phyloP scores from a whole-genome alignment of 2,888 invertebrate genomes.

The Keiferia lycopersicella region DNA sequence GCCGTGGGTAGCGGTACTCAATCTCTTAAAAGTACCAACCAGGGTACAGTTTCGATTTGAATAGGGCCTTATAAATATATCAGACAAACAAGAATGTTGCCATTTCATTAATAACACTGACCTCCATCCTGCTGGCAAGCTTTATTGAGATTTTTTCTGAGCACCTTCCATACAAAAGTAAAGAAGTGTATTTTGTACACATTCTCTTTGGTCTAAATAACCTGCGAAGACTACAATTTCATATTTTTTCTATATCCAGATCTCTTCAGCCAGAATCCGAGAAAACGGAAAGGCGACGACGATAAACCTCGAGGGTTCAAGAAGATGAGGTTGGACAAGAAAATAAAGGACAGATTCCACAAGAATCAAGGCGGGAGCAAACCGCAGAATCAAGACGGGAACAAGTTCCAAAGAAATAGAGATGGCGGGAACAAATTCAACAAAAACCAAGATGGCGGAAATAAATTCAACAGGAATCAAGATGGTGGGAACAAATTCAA shows the following conservation, averaged over 20 bases:
- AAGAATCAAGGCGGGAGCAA: constrained; percentile 42
- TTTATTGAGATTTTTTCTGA: no score
- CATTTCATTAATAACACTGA: no score
- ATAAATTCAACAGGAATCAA: constrained; percentile 39
- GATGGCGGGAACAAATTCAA: constrained; percentile 44
- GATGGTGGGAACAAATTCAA: constrained; percentile 41
- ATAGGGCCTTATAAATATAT: no score
- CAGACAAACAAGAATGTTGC: no score
- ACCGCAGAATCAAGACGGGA: constrained; percentile 42
- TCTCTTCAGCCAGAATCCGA: constrained; percentile 61
- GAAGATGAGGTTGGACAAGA: constrained; percentile 71
- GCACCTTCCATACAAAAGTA: no score
- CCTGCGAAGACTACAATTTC: no score
- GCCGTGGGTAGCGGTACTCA: no score
- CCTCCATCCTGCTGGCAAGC: no score
- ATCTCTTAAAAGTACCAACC: no score
- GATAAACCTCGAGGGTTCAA: constrained; percentile 67
- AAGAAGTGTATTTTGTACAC: no score
- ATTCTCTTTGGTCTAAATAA: no score
- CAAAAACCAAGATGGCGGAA: constrained; percentile 42
- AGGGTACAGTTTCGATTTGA: no score
- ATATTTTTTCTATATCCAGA: constrained; percentile 60
- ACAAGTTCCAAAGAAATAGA: constrained; percentile 39
- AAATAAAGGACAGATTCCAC: constrained; percentile 65
- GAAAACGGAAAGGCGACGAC: constrained; percentile 63